A percentile compares a stretch with the other conserved stretches of the same genome.
phyloP scores from a whole-genome alignment of 64 coral and sea anemone genomes.

The Porites lutea region DNA sequence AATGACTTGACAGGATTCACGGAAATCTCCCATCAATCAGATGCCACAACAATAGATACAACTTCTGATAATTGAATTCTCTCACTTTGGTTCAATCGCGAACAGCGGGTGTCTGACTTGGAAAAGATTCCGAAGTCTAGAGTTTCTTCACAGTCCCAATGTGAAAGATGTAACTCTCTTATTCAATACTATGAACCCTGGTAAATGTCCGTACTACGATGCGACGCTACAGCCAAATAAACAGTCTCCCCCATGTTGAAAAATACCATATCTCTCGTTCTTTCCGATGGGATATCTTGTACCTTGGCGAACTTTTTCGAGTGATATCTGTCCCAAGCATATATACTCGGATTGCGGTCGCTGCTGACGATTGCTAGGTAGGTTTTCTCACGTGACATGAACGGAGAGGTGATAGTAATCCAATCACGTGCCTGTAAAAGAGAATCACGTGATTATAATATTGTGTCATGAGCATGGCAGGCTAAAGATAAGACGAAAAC shows the following conservation, averaged over 20 bases:
- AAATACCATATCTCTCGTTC: conserved; percentile 93
- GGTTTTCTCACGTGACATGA: conserved; percentile 86
- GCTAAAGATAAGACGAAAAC: too few species aligned
- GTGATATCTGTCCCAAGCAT: conserved; percentile 86
- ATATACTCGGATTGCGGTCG: conserved; percentile 62
- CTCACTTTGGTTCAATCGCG: not conserved
- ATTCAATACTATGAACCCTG: conserved; percentile 46
- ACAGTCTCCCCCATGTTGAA: conserved; percentile 92
- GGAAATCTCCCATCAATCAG: too few species aligned
- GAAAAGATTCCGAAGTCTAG: not conserved
- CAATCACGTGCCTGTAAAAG: conserved; percentile 82
- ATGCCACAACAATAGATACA: too few species aligned
- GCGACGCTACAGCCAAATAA: conserved; percentile 84
- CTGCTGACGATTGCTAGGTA: conserved; percentile 87
- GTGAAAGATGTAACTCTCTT: not conserved
- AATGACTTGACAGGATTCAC: too few species aligned
- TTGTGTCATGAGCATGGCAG: not conserved
- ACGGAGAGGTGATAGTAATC: conserved; percentile 84
- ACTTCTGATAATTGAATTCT: not conserved
- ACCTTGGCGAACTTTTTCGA: conserved; percentile 82
- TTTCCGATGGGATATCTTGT: conserved; percentile 69
- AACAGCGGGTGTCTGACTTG: not conserved
- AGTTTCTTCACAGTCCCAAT: not conserved
- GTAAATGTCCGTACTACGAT: conserved; percentile 81
- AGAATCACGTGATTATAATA: conserved; percentile 2